Conservation (phyloP, 2,797 vertebrate species). For the Cirrhinus mrigala region DNA sequence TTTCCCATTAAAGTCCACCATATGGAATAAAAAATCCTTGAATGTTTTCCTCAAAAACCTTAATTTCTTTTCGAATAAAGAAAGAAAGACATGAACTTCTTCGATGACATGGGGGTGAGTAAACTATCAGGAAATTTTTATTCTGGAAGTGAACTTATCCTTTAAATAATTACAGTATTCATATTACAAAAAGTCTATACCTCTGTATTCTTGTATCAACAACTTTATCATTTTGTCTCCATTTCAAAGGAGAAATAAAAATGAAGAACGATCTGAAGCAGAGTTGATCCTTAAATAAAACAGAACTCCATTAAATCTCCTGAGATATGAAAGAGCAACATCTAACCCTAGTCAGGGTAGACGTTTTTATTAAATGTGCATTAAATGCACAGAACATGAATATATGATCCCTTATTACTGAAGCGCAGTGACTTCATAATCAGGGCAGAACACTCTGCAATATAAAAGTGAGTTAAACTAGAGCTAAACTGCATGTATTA, state of each 20-base stretch:
- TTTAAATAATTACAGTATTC: not conserved
- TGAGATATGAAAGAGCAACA: constrained; percentile 24
- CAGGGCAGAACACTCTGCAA: constrained; percentile 7
- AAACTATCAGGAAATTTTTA: too few relatives aligned
- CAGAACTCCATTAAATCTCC: not conserved
- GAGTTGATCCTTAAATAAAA: constrained; percentile 28
- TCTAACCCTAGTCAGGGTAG: constrained; percentile 12
- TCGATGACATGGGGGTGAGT: too few relatives aligned
- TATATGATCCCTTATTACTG: constrained; percentile 33
- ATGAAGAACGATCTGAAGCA: not conserved
- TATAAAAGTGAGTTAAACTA: constrained; percentile 22
- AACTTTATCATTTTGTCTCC: not conserved
- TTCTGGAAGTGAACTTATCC: too few relatives aligned
- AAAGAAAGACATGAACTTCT: too few relatives aligned
- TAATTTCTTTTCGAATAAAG: too few relatives aligned
- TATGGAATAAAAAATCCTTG: too few relatives aligned
- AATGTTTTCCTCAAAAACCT: too few relatives aligned
- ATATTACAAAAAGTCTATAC: not conserved
- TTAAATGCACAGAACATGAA: constrained; percentile 35
- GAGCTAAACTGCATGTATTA: constrained; percentile 21
- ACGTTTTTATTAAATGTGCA: constrained; percentile 33
- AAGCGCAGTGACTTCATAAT: constrained; percentile 27
- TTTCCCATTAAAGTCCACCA: too few relatives aligned
- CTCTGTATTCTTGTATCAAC: not conserved
- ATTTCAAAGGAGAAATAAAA: constrained; percentile 1